These are phyloP conservation scores for Scaptomyza cyrtandrae DNA, from an alignment of 2,888 invertebrate genomes.

Conservation along the genomic window DNA sequence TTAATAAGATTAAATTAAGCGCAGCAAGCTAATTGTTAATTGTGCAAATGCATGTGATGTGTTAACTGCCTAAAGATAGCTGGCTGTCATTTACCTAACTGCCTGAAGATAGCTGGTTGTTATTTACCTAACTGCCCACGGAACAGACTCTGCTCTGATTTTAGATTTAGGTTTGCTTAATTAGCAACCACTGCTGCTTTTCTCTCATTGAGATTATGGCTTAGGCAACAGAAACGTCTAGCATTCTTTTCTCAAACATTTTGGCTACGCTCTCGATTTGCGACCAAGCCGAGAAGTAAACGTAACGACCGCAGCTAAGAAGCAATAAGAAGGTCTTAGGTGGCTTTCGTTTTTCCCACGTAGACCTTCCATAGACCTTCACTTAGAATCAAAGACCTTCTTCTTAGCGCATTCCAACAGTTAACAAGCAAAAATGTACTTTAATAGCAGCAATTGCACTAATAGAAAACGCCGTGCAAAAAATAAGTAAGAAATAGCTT, in stretches of 20 bases:
- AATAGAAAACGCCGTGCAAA: too few species aligned
- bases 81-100: too few species aligned
- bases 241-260: conserved; percentile 78
- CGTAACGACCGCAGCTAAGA: conserved; percentile 35
- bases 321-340: conserved; percentile 50
- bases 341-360: conserved; percentile 56
- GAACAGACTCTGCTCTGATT: conserved; percentile 20
- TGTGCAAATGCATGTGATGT: conserved; percentile 77
- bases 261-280: conserved; percentile 70
- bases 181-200: conserved; percentile 50
- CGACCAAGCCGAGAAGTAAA: conserved; percentile 39
- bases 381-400: too few species aligned
- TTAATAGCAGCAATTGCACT: conserved; percentile 66
- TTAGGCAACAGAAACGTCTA: conserved; percentile 61
- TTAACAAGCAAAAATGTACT: conserved; percentile 25
- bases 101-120: too few species aligned
- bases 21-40: conserved; percentile 70
- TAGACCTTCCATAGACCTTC: conserved; percentile 37
- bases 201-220: conserved; percentile 37
- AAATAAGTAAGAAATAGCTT: too few species aligned
- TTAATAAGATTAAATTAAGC: conserved; percentile 77
- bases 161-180: conserved; percentile 73
- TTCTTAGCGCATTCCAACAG: conserved; percentile 9
- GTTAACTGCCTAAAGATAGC: conserved; percentile 24
- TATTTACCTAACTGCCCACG: conserved; percentile 40